phyloP scores from a whole-genome alignment of 2,113 vertebrate genomes.

The Anguilla rostrata region DNA sequence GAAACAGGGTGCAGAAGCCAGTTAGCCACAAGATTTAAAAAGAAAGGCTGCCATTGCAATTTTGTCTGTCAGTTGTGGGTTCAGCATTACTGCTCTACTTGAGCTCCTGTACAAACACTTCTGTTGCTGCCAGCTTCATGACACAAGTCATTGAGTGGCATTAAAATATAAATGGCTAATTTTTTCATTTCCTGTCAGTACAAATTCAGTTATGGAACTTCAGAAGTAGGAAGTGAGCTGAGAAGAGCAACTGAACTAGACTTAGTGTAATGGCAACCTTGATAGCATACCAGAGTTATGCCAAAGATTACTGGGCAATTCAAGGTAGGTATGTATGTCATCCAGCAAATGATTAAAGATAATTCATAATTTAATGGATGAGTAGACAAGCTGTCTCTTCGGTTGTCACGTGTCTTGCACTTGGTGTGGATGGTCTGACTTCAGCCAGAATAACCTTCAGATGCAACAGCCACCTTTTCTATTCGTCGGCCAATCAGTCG shows the following conservation, averaged over 20 bases:
- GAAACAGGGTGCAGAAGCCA: background rate
- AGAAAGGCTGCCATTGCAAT: slow-evolving; percentile 27
- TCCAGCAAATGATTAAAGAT: background rate
- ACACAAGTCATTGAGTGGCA: slow-evolving; percentile 10
- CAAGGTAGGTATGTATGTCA: slow-evolving; percentile 5
- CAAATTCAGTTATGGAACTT: background rate
- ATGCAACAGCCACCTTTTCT: background rate
- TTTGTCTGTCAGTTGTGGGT: slow-evolving; percentile 36
- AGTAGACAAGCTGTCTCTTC: background rate
- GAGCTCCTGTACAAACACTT: slow-evolving; percentile 46
- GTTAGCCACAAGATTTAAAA: background rate
- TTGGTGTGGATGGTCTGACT: background rate
- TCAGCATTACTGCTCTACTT: slow-evolving; percentile 39
- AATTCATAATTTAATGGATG: background rate
- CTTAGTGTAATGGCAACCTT: background rate
- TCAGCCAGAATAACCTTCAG: slow-evolving; percentile 3
- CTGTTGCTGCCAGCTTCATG: slow-evolving; percentile 36
- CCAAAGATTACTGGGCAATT: slow-evolving; percentile 37
- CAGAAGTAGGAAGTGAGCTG: background rate
- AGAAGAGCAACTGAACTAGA: background rate
- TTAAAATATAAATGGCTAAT: background rate
- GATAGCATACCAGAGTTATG: slow-evolving; percentile 21
- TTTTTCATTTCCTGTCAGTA: background rate
- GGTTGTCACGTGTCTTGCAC: slow-evolving; percentile 17
- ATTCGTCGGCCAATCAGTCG: background rate